A percentile compares a stretch with the other conserved stretches of the same genome.
Conservation (phyloP, 2,888 invertebrate species). For the Ectemnius cavifrons region DNA sequence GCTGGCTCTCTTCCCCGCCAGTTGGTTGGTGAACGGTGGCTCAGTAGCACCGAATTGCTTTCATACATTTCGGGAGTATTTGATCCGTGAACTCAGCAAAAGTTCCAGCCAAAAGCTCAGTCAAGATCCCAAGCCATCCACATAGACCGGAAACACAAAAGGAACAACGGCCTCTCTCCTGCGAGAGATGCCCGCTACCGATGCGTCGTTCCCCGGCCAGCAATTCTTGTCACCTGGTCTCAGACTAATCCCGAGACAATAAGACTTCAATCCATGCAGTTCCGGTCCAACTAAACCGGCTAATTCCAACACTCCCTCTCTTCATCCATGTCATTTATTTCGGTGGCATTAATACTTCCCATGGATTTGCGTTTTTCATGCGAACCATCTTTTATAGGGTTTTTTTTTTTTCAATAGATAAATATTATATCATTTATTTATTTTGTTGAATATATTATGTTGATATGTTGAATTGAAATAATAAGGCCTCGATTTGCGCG, state of each 20-base stretch:
- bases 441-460: too few species aligned
- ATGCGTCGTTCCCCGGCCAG: slow-evolving; percentile 25
- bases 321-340: neutral
- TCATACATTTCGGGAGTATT: too few species aligned
- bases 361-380: too few species aligned
- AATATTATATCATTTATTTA: too few species aligned
- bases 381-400: too few species aligned
- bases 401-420: too few species aligned
- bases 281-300: too few species aligned
- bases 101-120: slow-evolving; percentile 4
- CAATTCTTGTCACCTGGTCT: slow-evolving; percentile 37
- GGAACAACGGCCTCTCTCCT: slow-evolving; percentile 29
- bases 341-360: neutral
- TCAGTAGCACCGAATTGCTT: too few species aligned
- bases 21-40: neutral
- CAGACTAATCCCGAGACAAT: slow-evolving; percentile 37
- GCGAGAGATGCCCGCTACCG: slow-evolving; percentile 22
- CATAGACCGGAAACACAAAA: slow-evolving; percentile 28
- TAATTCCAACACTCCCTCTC: neutral
- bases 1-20: neutral
- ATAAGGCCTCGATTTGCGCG: too few species aligned
- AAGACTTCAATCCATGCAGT: neutral
- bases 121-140: slow-evolving; percentile 8
- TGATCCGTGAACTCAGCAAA: neutral
- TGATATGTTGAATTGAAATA: too few species aligned